These are phyloP conservation scores for Mionectes macconnelli DNA, from an alignment of 2,113 vertebrate species.

Conservation along the genomic window DNA sequence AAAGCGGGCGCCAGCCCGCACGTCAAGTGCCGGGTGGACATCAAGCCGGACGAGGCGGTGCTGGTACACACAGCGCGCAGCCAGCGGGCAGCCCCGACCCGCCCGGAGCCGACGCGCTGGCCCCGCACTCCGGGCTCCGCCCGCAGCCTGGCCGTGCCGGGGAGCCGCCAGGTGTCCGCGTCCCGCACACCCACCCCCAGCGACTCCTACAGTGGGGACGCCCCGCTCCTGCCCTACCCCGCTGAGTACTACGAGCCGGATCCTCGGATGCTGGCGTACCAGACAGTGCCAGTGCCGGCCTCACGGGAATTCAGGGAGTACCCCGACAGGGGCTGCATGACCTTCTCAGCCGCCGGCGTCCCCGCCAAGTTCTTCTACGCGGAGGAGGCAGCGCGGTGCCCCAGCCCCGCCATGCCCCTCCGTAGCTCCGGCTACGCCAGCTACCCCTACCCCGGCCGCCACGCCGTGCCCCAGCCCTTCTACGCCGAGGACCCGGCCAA, in stretches of 20 bases:
- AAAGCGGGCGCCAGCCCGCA: constrained; percentile 81
- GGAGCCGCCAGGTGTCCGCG: constrained; percentile 71
- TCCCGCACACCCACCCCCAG: constrained; percentile 89
- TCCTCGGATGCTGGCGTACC: constrained; percentile 73
- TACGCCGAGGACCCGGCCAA: constrained; percentile 42
- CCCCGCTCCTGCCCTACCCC: constrained; percentile 78
- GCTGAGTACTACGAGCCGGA: constrained; percentile 72
- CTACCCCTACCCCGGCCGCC: constrained; percentile 44
- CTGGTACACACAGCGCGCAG: constrained; percentile 81
- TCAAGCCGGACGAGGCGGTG: constrained; percentile 89
- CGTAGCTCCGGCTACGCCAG: constrained; percentile 60
- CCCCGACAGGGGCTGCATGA: constrained; percentile 78
- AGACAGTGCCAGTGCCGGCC: constrained; percentile 77
- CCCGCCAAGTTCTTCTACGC: constrained; percentile 90
- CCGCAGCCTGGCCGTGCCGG: constrained; percentile 82
- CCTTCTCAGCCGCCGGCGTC: constrained; percentile 80
- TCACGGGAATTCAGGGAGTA: constrained; percentile 75
- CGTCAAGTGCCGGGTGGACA: constrained; percentile 90
- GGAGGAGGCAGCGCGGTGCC: constrained; percentile 80
- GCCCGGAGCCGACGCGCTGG: constrained; percentile 67
- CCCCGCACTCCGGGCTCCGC: constrained; percentile 72
- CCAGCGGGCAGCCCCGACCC: constrained; percentile 52
- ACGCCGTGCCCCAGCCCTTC: constrained; percentile 18
- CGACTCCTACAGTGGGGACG: constrained; percentile 86
- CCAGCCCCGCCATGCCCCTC: constrained; percentile 59